Evolutionary conservation across 92 coral and sea anemone genomes (phyloP), one percentile per base, ranked within the genome.

Genomic region (Phenganax stokvisi): DNA sequence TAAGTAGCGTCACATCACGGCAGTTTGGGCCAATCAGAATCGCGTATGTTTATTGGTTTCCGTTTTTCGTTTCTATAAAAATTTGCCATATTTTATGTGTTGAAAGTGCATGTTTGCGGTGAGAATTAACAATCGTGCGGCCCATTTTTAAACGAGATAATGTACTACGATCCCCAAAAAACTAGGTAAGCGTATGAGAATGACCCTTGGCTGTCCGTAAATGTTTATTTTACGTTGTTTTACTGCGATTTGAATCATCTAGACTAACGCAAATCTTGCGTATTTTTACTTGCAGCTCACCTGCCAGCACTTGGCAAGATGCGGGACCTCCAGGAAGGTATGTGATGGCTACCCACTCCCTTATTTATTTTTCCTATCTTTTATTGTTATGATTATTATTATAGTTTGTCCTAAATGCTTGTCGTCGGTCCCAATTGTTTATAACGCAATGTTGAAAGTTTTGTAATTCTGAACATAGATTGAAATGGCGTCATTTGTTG

Each of bases 271-370:
- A 76, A 76, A 29, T 28, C 47, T 28, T 70, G 81, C 81, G 69
- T 76, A 76, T 76, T 29, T 76, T 59, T 64, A 37, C 16, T 64
- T 65, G 20, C 53, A 79, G 83, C 74, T 79, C 83, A 79, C 83
- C 83, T 79, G 83, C 83, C 51, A 91, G 89, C 72, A 80, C 92
- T 83, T 91, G 97, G 97, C 82, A 89, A 70, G 63, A 86, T 55
- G 85, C 86, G 31, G 97, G 92, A 60, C 97, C 97, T 30, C 97
- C 97, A 61, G 97, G 97, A 83, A 91, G 97, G 97, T 91, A 81
- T 76, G 80, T 52, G 62, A 37, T 0, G 11, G 44, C 56, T 44
- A 9, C 47, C 54, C 56, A 56, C 47, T 54, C 56, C 65, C 65
- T 79, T 79, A 65, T 79, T 79, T 62, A 57, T 63, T 79, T 79